Evolutionary conservation across 2,888 invertebrate species (phyloP).

Genomic region (Zonitis immaculata): DNA sequence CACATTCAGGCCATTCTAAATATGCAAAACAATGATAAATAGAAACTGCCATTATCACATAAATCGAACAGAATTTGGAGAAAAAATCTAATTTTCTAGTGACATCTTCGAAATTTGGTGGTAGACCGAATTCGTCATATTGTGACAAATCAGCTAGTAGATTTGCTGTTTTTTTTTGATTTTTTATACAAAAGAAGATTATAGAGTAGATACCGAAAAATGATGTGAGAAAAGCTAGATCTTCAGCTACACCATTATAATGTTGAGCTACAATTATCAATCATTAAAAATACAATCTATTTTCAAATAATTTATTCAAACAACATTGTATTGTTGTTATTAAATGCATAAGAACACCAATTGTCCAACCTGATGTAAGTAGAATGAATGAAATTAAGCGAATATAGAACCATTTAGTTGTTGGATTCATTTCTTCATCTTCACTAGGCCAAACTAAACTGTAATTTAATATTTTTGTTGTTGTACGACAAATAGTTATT

Average conservation of each 20-base stretch:
- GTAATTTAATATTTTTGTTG: slow-evolving; percentile 6
- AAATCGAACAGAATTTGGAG: background rate
- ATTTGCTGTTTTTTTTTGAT: slow-evolving; percentile 3
- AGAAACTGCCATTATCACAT: background rate
- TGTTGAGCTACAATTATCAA: background rate
- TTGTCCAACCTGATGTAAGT: background rate
- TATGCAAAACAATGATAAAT: slow-evolving; percentile 1
- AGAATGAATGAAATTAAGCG: slow-evolving; percentile 1
- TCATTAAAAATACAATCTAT: background rate
- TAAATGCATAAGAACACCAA: slow-evolving; percentile 7
- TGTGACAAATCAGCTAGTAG: slow-evolving; percentile 8
- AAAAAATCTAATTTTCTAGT: background rate
- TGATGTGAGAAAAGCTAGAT: slow-evolving; percentile 1
- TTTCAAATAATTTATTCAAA: background rate
- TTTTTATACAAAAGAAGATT: slow-evolving; percentile 2
- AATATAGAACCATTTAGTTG: slow-evolving; percentile 9
- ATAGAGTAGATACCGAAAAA: slow-evolving; percentile 6
- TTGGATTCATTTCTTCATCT: slow-evolving; percentile 7
- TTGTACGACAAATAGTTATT: slow-evolving; percentile 6
- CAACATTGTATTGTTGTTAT: slow-evolving; percentile 5
- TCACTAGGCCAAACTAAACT: slow-evolving; percentile 11
- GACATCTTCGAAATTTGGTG: slow-evolving; percentile 4
- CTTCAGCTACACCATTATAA: slow-evolving; percentile 2
- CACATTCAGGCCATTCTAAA: background rate
- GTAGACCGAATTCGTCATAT: slow-evolving; percentile 8